Evolutionary conservation across 2,797 vertebrate genomes (phyloP).

Genomic region (Chanos chanos): DNA sequence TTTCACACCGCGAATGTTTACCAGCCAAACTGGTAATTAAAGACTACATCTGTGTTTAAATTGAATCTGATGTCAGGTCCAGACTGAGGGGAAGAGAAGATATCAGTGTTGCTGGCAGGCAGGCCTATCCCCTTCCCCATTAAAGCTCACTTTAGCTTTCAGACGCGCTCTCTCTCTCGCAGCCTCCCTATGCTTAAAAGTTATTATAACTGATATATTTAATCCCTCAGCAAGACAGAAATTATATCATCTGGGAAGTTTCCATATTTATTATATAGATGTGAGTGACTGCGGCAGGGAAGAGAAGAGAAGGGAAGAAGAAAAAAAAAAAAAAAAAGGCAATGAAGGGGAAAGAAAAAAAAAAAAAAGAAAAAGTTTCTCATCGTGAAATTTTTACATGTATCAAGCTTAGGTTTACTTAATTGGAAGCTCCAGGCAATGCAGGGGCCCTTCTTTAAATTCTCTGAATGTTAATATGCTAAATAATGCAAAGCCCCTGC

Average conservation of each 20-base stretch:
- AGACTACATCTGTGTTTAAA: conserved; percentile 61
- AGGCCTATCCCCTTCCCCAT: conserved; percentile 51
- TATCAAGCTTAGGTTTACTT: conserved; percentile 99
- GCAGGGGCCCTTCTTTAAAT: conserved; percentile 99
- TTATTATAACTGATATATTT: conserved; percentile 97
- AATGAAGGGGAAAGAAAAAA: conserved; percentile 30
- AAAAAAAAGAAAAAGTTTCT: conserved; percentile 78
- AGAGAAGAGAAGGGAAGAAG: conserved; percentile 55
- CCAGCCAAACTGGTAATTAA: conserved; percentile 60
- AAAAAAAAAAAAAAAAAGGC: conserved; percentile 43
- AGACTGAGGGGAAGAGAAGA: conserved; percentile 50
- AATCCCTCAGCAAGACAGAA: conserved; percentile 91
- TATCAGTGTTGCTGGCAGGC: conserved; percentile 40
- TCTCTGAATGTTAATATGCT: conserved; percentile 99
- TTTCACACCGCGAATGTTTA: conserved; percentile 63
- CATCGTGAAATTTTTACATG: conserved; percentile 98
- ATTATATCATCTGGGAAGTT: conserved; percentile 87
- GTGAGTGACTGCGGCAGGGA: conserved; percentile 75
- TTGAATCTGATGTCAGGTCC: conserved; percentile 63
- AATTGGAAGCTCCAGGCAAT: conserved; percentile 99
- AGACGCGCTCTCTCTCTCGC: conserved; percentile 83
- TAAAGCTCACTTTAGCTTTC: conserved; percentile 74
- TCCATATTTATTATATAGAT: conserved; percentile 97
- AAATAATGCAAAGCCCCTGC: conserved; percentile 99
- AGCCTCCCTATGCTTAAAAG: conserved; percentile 89